Percentiles rank a stretch among this genome's conserved stretches.
phyloP scores from a whole-genome alignment of 2,797 vertebrate genomes.

The Thamnophis elegans region DNA sequence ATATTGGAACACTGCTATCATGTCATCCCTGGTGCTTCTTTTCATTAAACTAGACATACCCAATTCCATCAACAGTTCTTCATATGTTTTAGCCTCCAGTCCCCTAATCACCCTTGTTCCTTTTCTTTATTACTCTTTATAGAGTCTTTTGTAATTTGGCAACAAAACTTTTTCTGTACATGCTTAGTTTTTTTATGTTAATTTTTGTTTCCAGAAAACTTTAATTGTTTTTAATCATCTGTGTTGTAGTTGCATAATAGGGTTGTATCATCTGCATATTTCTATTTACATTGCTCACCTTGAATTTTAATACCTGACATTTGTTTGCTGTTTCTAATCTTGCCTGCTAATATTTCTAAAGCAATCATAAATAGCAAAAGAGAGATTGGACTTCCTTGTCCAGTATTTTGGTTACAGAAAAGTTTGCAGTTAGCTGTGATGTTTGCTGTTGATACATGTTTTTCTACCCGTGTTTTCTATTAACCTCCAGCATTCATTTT shows the following conservation, averaged over 20 bases:
- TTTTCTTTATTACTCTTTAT: background rate
- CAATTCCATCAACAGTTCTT: no score
- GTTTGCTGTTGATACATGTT: background rate
- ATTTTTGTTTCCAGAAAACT: background rate
- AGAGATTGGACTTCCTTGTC: background rate
- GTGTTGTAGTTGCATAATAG: background rate
- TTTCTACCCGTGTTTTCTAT: background rate
- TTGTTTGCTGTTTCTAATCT: background rate
- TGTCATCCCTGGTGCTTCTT: no score
- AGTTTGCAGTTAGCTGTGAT: background rate
- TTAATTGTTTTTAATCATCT: background rate
- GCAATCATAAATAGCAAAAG: background rate
- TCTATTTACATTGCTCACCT: background rate
- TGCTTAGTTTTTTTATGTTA: background rate
- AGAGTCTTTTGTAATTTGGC: background rate
- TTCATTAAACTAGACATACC: no score
- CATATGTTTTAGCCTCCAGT: background rate
- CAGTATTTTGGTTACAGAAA: background rate
- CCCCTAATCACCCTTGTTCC: background rate
- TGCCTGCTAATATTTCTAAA: background rate
- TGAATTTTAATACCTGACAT: background rate
- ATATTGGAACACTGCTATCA: no score
- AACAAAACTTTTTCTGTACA: background rate
- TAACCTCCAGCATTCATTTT: background rate
- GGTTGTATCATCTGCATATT: background rate